These are phyloP conservation scores for Camponotus vicinus DNA, from an alignment of 1,140 invertebrate genomes.

Conservation along the genomic window DNA sequence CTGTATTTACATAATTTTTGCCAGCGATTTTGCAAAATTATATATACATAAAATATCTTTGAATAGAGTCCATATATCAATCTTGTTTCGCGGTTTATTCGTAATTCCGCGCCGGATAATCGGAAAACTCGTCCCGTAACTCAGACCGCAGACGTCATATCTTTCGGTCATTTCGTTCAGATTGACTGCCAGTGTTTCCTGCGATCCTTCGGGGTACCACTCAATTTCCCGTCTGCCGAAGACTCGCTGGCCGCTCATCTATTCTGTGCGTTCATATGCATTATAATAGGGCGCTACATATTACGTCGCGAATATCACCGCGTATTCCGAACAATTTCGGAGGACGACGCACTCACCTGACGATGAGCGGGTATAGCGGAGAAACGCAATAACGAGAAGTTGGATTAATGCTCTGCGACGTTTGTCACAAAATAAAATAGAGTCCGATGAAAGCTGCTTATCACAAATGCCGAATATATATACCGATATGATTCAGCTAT, in stretches of 20 bases:
- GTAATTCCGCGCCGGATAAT: constrained; percentile 28
- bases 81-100: background rate
- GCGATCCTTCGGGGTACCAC: constrained; percentile 24
- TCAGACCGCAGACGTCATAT: constrained; percentile 28
- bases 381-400: constrained; percentile 47
- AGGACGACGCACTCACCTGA: constrained; percentile 35
- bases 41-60: background rate
- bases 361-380: constrained; percentile 43
- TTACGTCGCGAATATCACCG: constrained; percentile 25
- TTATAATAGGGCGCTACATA: constrained; percentile 54
- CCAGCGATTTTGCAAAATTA: background rate
- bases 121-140: constrained; percentile 27
- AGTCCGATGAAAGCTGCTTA: constrained; percentile 42
- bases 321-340: constrained; percentile 17
- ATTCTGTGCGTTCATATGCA: constrained; percentile 55
- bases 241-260: constrained; percentile 38
- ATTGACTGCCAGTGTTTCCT: constrained; percentile 54
- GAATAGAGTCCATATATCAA: constrained; percentile 9
- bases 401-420: constrained; percentile 52
- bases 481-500: constrained; percentile 21
- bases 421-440: constrained; percentile 1
- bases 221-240: constrained; percentile 67
- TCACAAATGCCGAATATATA: constrained; percentile 60
- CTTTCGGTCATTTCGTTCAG: constrained; percentile 38
- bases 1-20: background rate